Evolutionary conservation across 2,797 vertebrate species (phyloP), one percentile per base, ranked within the genome.

Genomic region (Melanotaenia pygmaea): DNA sequence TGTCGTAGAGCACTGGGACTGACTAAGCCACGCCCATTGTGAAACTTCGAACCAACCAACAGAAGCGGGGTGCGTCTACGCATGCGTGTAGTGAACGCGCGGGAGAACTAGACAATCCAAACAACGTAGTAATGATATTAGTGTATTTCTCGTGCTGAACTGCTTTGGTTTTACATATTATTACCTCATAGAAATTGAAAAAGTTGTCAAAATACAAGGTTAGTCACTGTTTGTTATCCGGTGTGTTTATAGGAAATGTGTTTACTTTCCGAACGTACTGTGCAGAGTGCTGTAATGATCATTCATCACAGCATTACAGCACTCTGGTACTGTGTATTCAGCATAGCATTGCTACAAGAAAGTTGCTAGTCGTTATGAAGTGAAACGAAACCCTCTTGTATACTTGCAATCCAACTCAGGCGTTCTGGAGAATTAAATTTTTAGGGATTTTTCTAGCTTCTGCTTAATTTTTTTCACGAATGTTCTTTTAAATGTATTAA

Each of bases 31-130:
- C 89, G 56, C 91, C 91, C 35, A 56, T 26, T 12, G 0, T 0
- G 20, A 66, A 92, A 93, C 91, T 93, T 94, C 54, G 0, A 68
- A 54, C 94, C 93, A 95, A 94, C 93, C 72, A 40, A 0, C 10
- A n/a, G 0, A 9, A 50, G 9, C 18, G 0, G 1, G 1, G 11
- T 0, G 0, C 14, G 1, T 5, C 0, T 5, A 70, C 90, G 90
- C 94, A 88, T 90, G 94, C 92, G 93, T 59, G 0, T 0, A 18
- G 4, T 1, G 1, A 47, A 26, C 18, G 90, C 93, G 94, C 94
- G 95, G 91, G 93, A 95, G 75, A 66, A 43, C 37, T 37, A 1
- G 69, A 84, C 87, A 81, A 85, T 64, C 67, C 18, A 89, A 91
- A 90, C 87, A 88, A 77, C 28, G 20, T 16, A 22, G 22, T 8